Conservation (phyloP, 1,140 invertebrate genomes). For the Caenorhabditis brenneri region DNA sequence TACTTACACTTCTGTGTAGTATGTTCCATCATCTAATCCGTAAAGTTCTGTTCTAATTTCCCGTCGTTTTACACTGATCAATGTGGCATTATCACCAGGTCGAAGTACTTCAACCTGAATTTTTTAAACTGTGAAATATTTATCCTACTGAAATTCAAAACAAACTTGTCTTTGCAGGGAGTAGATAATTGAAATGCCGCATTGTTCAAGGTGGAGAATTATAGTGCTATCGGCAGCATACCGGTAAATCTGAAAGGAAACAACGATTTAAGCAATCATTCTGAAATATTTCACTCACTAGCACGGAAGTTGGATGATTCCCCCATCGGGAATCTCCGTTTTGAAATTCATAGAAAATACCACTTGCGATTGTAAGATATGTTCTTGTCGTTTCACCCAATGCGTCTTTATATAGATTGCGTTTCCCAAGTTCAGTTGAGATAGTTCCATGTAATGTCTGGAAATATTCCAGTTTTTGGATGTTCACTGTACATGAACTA, state of each 20-base stretch:
- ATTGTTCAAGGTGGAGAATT: not conserved
- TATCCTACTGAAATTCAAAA: not conserved
- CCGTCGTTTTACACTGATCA: slow-evolving; percentile 11
- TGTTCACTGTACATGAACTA: too few relatives aligned
- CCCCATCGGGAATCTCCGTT: slow-evolving; percentile 6
- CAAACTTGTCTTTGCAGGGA: not conserved
- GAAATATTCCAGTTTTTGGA: too few relatives aligned
- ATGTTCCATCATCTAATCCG: not conserved
- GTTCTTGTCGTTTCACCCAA: not conserved
- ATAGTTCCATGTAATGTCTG: not conserved
- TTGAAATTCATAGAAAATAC: not conserved
- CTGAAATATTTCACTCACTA: not conserved
- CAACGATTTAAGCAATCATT: too few relatives aligned
- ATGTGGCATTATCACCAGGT: not conserved
- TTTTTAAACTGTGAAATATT: not conserved
- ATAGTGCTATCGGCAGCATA: not conserved
- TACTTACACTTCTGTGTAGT: slow-evolving; percentile 2
- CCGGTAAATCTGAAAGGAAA: not conserved
- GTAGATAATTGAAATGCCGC: not conserved
- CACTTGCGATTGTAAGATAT: not conserved
- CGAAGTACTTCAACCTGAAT: not conserved
- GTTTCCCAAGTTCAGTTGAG: not conserved
- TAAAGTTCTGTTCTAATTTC: not conserved
- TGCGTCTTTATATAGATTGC: not conserved
- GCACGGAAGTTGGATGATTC: not conserved